Conservation (phyloP, 2,113 vertebrate genomes). For the Mirza zaza region DNA sequence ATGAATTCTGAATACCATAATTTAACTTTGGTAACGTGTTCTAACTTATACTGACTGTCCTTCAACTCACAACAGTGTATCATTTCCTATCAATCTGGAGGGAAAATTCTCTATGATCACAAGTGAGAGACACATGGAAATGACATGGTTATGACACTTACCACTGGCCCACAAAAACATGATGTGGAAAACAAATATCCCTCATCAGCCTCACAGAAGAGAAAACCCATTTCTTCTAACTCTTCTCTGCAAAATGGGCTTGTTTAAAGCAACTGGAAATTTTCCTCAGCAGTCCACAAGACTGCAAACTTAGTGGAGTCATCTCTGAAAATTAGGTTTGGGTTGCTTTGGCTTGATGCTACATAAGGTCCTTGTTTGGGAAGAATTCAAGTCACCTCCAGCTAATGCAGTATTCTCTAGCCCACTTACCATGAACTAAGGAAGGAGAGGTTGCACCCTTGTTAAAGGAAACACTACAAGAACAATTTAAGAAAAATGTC, state of each 20-base stretch:
- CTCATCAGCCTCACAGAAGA: not conserved
- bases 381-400: not conserved
- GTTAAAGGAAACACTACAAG: not conserved
- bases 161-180: not conserved
- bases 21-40: slow-evolving; percentile 20
- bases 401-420: not conserved
- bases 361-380: too few species aligned
- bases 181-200: not conserved
- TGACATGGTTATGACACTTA: not conserved
- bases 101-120: not conserved
- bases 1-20: not conserved
- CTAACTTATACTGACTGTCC: not conserved
- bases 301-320: not conserved
- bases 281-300: not conserved
- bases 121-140: not conserved
- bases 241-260: not conserved
- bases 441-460: not conserved
- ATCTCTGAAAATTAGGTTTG: not conserved
- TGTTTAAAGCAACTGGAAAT: not conserved
- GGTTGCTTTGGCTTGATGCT: not conserved
- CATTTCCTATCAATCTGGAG: not conserved
- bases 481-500: not conserved
- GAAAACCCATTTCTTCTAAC: not conserved
- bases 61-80: not conserved
- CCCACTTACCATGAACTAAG: not conserved